phyloP scores from a whole-genome alignment of 1,140 invertebrate species.

The Pomacea maculata region DNA sequence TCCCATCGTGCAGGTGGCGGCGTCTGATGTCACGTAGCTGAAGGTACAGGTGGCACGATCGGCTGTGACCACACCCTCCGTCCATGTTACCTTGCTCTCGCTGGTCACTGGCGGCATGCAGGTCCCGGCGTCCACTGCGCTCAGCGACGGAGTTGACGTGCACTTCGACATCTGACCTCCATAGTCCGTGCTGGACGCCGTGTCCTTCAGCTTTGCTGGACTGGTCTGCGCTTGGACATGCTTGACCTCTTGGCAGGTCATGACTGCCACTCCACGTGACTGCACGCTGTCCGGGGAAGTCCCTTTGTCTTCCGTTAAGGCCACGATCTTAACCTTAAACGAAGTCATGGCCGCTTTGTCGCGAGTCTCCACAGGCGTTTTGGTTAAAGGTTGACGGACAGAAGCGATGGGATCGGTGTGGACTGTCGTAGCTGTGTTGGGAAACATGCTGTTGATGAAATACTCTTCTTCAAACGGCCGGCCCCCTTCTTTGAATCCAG shows the following conservation, averaged over 20 bases:
- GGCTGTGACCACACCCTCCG: conserved; percentile 44
- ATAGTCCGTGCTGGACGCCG: conserved; percentile 42
- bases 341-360: conserved; percentile 18
- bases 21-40: conserved; percentile 39
- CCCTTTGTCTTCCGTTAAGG: conserved; percentile 19
- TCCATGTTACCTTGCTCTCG: conserved; percentile 45
- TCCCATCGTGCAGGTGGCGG: conserved; percentile 34
- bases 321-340: conserved; percentile 12
- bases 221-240: conserved; percentile 43
- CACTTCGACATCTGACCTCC: conserved; percentile 44
- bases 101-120: conserved; percentile 36
- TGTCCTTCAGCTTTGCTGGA: conserved; percentile 20
- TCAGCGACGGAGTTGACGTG: conserved; percentile 37
- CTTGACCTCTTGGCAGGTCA: conserved; percentile 25
- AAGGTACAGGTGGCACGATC: conserved; percentile 48
- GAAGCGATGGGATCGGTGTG: not conserved
- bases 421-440: not conserved
- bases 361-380: not conserved
- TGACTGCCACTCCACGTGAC: conserved; percentile 19
- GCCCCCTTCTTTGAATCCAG: not conserved
- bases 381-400: not conserved
- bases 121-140: conserved; percentile 41
- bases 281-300: conserved; percentile 16
- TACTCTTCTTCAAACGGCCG: not conserved
- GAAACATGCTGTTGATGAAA: not conserved